Conservation (phyloP, 2,888 invertebrate species). For the Drosophila cognata region DNA sequence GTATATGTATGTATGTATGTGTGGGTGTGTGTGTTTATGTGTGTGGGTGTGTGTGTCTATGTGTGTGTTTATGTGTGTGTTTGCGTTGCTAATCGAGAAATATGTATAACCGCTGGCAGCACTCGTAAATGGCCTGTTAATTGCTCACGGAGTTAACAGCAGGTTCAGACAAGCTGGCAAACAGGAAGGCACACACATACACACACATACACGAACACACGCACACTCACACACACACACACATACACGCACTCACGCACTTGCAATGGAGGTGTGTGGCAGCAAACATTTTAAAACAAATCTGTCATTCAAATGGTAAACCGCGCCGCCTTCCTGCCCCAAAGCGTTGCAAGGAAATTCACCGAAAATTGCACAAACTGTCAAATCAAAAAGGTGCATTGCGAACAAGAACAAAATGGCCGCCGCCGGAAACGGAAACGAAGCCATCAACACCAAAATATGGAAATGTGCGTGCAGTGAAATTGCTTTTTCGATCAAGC, state of each 20-base stretch:
- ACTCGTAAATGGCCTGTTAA: slow-evolving; percentile 66
- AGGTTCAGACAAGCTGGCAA: not conserved
- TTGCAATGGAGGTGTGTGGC: not conserved
- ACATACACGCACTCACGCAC: slow-evolving; percentile 6
- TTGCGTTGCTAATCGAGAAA: slow-evolving; percentile 54
- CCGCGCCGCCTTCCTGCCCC: not conserved
- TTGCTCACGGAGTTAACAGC: slow-evolving; percentile 40
- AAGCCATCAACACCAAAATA: slow-evolving; percentile 32
- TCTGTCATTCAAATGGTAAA: slow-evolving; percentile 9
- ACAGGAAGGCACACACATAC: not conserved
- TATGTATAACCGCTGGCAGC: slow-evolving; percentile 51
- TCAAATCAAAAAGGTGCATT: slow-evolving; percentile 57
- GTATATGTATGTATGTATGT: not conserved
- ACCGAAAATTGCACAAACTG: slow-evolving; percentile 11
- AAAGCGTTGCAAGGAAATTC: slow-evolving; percentile 31
- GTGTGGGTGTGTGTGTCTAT: slow-evolving; percentile 1
- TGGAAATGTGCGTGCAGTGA: slow-evolving; percentile 66
- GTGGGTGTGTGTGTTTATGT: not conserved
- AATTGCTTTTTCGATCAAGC: slow-evolving; percentile 48
- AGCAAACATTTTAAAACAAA: slow-evolving; percentile 31
- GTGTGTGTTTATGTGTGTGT: slow-evolving; percentile 1
- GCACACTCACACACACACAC: not conserved
- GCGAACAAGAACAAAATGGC: slow-evolving; percentile 46
- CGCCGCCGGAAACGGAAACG: slow-evolving; percentile 43
- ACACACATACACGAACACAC: not conserved